These are phyloP conservation scores for Philopotamus ludificatus DNA, from an alignment of 1,140 invertebrate species.

Conservation along the genomic window DNA sequence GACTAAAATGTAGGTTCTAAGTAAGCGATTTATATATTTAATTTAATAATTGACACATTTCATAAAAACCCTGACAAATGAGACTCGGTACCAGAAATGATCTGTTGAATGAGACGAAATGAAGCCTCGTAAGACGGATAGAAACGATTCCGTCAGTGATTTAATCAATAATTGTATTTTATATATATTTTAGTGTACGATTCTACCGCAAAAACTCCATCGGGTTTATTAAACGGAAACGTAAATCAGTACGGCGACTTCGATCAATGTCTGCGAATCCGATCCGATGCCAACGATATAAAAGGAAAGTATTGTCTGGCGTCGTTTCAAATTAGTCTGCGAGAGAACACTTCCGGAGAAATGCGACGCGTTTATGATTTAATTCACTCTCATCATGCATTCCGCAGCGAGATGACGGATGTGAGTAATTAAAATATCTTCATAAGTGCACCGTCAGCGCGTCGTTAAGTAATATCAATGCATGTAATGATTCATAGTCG, in stretches of 20 bases:
- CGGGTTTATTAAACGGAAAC: conserved; percentile 53
- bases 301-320: conserved; percentile 63
- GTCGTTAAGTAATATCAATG: too few relatives aligned
- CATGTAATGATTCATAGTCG: conserved; percentile 30
- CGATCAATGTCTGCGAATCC: conserved; percentile 51
- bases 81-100: too few relatives aligned
- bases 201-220: conserved; percentile 51
- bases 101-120: too few relatives aligned
- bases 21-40: too few relatives aligned
- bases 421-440: conserved; percentile 52
- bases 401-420: conserved; percentile 62
- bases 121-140: too few relatives aligned
- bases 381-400: conserved; percentile 64
- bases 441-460: too few relatives aligned
- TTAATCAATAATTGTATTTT: not conserved
- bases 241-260: conserved; percentile 54
- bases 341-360: conserved; percentile 52
- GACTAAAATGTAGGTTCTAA: too few relatives aligned
- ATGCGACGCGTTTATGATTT: conserved; percentile 58
- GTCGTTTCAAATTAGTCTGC: conserved; percentile 58
- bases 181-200: conserved; percentile 52
- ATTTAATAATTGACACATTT: too few relatives aligned
- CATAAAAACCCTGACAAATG: too few relatives aligned
- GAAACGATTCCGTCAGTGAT: too few relatives aligned
- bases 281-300: conserved; percentile 48